phyloP scores from a whole-genome alignment of 2,113 vertebrate genomes.

The Vanacampus margaritifer region DNA sequence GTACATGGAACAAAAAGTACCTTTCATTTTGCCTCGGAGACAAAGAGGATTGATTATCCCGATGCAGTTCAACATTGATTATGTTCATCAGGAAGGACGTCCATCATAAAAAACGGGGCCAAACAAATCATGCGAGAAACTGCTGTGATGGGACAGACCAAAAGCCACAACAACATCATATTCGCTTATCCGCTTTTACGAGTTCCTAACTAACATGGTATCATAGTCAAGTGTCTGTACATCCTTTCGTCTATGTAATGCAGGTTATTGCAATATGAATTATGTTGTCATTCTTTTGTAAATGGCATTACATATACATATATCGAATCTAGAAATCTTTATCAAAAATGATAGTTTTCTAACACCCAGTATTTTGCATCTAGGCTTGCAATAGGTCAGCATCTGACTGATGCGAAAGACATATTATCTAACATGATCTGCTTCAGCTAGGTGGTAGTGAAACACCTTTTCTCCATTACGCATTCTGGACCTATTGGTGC shows the following conservation, averaged over 20 bases:
- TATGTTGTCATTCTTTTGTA: conserved; percentile 46
- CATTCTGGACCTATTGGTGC: conserved; percentile 52
- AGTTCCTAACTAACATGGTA: conserved; percentile 36
- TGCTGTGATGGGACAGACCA: not conserved
- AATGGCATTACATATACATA: conserved; percentile 60
- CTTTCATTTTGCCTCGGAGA: not conserved
- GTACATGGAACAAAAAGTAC: not conserved
- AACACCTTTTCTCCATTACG: conserved; percentile 23
- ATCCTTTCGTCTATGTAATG: conserved; percentile 34
- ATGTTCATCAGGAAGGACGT: not conserved
- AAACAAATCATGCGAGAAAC: not conserved
- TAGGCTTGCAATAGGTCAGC: conserved; percentile 3
- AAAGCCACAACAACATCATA: not conserved
- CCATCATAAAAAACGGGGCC: not conserved
- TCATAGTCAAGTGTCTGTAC: conserved; percentile 18
- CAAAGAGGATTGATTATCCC: not conserved
- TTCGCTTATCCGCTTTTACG: conserved; percentile 20
- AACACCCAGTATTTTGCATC: conserved; percentile 42
- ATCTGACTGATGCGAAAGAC: conserved; percentile 21
- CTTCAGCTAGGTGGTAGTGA: conserved; percentile 6
- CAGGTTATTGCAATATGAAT: conserved; percentile 58
- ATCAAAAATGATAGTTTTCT: conserved; percentile 31
- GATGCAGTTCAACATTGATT: conserved; percentile 8
- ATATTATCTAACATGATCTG: conserved; percentile 6
- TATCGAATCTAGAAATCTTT: conserved; percentile 62